Conservation (phyloP, 1,140 invertebrate genomes). For the Eulimnadia texana region DNA sequence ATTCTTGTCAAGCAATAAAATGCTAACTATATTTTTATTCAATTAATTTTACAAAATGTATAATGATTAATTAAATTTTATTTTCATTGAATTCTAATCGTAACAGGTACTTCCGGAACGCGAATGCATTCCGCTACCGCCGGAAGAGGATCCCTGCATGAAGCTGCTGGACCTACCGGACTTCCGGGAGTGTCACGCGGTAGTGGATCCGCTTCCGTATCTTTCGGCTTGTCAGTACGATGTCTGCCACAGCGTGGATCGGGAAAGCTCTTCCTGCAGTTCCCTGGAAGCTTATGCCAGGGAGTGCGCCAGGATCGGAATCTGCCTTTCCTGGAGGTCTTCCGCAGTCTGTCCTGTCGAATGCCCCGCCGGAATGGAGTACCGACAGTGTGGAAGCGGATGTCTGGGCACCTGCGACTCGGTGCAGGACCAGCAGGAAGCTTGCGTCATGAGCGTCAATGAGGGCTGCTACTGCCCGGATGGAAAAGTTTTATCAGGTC, state of each 20-base stretch:
- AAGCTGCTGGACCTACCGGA: constrained; percentile 41
- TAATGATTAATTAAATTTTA: no score
- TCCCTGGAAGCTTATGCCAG: constrained; percentile 53
- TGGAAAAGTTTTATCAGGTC: constrained; percentile 31
- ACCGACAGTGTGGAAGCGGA: constrained; percentile 45
- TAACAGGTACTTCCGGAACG: constrained; percentile 1
- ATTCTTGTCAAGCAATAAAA: no score
- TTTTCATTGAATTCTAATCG: no score
- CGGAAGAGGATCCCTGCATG: constrained; percentile 44
- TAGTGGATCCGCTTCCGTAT: constrained; percentile 50
- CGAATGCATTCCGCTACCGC: constrained; percentile 22
- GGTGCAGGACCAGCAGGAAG: constrained; percentile 23
- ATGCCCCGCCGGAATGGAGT: constrained; percentile 40
- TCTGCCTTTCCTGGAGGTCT: constrained; percentile 54
- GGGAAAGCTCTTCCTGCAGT: constrained; percentile 37
- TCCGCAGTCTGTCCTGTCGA: constrained; percentile 43
- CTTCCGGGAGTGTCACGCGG: constrained; percentile 43
- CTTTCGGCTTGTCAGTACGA: constrained; percentile 50
- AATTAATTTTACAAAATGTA: no score
- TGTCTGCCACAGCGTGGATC: constrained; percentile 36
- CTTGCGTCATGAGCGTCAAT: constrained; percentile 35
- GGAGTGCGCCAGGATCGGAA: constrained; percentile 45
- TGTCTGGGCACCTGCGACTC: constrained; percentile 55
- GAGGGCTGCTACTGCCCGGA: constrained; percentile 74
- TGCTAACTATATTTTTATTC: no score